Evolutionary conservation across 2,113 vertebrate genomes (phyloP).

Genomic region (Pristiophorus japonicus): DNA sequence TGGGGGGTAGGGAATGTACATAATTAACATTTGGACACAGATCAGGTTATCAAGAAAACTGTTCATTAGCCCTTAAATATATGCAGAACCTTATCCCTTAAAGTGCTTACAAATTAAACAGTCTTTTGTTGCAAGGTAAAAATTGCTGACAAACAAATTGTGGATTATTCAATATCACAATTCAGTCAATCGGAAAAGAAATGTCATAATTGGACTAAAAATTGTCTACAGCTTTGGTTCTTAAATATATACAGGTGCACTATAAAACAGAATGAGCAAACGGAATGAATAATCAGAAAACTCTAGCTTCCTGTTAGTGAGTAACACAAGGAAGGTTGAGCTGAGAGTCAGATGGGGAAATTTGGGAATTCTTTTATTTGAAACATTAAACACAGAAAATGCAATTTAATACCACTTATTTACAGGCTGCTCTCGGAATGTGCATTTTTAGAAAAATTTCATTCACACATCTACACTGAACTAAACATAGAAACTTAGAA

Average conservation of each 20-base stretch:
- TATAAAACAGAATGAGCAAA: background rate
- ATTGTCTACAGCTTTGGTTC: background rate
- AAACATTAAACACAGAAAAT: background rate
- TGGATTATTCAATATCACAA: background rate
- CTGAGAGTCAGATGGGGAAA: background rate
- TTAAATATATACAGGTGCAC: background rate
- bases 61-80: constrained; percentile 26
- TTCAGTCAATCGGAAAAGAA: background rate
- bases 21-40: background rate
- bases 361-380: background rate
- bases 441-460: background rate
- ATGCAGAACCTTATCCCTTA: constrained; percentile 6
- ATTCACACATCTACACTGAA: background rate
- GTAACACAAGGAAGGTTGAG: background rate
- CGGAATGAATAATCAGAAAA: background rate
- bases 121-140: background rate
- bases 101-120: constrained; percentile 35
- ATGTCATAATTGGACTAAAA: background rate
- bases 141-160: constrained; percentile 16
- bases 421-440: background rate
- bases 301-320: background rate
- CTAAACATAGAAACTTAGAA: background rate
- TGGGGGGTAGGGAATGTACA: background rate
- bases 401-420: background rate
- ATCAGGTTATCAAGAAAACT: background rate